phyloP scores from a whole-genome alignment of 2,797 vertebrate genomes.

The Sebastiscus tertius region DNA sequence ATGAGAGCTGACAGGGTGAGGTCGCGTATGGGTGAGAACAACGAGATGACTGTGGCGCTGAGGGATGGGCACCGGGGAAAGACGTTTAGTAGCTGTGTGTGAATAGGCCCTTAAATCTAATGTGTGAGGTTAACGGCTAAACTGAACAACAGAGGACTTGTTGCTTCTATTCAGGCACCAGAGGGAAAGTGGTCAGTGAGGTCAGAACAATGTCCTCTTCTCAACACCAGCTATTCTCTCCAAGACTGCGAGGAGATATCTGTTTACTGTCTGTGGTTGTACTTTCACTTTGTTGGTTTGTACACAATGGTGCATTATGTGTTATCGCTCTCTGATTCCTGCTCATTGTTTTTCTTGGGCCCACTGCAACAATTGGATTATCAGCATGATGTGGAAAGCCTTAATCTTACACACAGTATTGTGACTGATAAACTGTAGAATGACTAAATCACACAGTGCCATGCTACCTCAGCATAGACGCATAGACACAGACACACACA shows the following conservation, averaged over 20 bases:
- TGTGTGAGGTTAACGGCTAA: conserved; percentile 34
- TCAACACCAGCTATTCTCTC: conserved; percentile 14
- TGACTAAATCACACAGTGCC: neutral
- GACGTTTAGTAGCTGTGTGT: conserved; percentile 16
- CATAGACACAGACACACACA: too few species aligned
- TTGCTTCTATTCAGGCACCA: conserved; percentile 23
- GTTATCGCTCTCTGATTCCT: neutral
- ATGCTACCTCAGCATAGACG: neutral
- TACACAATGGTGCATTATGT: neutral
- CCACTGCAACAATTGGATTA: neutral
- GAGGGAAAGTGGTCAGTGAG: conserved; percentile 7
- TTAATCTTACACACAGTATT: neutral
- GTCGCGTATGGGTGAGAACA: conserved; percentile 21
- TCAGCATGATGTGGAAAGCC: neutral
- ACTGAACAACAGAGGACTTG: conserved; percentile 41
- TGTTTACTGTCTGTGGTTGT: neutral
- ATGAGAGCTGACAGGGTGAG: conserved; percentile 14
- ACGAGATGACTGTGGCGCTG: neutral
- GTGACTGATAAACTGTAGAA: neutral
- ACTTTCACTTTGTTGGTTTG: neutral
- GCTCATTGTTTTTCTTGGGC: neutral
- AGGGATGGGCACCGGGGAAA: conserved; percentile 11
- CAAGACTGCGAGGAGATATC: neutral
- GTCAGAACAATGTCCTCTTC: conserved; percentile 23
- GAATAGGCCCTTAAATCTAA: conserved; percentile 35